Base-by-base conservation (phyloP, 2,797 vertebrate genomes). In the Pampus argenteus region DNA sequence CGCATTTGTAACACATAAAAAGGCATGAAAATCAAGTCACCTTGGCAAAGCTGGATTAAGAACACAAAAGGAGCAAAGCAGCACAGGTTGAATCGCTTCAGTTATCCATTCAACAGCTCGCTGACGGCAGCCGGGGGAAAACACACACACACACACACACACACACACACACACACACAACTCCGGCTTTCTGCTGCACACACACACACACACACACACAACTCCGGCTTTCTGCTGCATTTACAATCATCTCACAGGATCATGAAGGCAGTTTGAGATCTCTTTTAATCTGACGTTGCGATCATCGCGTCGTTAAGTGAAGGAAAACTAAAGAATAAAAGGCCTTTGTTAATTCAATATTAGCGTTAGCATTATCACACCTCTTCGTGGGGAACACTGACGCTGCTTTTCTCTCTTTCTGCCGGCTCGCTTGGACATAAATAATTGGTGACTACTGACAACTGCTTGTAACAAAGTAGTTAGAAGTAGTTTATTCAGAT, bases 1-100 rank as follows among this genome's bases (percentile, higher is more conserved):
- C 13, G 69, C 57, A 50, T 74, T 71, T 82, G 76, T 73, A 71
- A 79, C 84, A 77, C 87, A 86, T 89, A 69, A 88, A 88, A 88
- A 88, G 75, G 62, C 78, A 78, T 77, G 79, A 78, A 88, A 81
- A 88, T 86, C 80, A 80, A 90, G 88, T 88, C 86, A 87, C 84
- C 82, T 86, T 78, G 73, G 80, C 71, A 84, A 82, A 90, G 83
- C 85, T 77, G 88, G 86, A 91, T 91, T 89, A 89, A 56, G 58
- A 75, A 73, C 76, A 86, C 81, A 86, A 88, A 88, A 71, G 80
- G 54, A 81, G 75, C 77, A 76, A 82, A 82, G 80, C 84, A 65
- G 80, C 80, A 57, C 72, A 69, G 81, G 85, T 84, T 79, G 76
- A 88, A 82, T 88, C 64, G 48, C 78, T 80, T 42, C 58, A 51